These are phyloP conservation scores for Trematocara variabile DNA, from an alignment of 2,113 vertebrate genomes.

Conservation along the genomic window DNA sequence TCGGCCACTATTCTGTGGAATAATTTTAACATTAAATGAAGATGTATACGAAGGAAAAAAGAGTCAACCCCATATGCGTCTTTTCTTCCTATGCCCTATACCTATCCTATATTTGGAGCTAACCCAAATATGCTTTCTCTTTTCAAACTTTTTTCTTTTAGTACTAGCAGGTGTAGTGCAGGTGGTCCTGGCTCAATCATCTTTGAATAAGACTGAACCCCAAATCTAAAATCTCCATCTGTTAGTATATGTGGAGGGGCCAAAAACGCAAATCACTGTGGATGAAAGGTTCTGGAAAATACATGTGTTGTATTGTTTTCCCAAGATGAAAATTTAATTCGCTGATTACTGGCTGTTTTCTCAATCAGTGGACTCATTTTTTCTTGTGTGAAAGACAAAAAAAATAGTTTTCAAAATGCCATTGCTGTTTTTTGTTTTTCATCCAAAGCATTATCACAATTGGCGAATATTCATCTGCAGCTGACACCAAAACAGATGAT, in stretches of 20 bases:
- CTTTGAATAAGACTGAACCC: background rate
- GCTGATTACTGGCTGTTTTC: background rate
- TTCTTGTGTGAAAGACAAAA: background rate
- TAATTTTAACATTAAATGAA: background rate
- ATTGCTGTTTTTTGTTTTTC: background rate
- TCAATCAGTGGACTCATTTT: background rate
- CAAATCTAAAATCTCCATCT: background rate
- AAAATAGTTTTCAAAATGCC: background rate
- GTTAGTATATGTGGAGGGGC: background rate
- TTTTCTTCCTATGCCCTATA: background rate
- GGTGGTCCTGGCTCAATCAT: background rate
- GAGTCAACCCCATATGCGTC: background rate
- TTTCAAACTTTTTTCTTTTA: background rate
- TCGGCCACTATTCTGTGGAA: background rate
- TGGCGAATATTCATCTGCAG: background rate
- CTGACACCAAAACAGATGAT: background rate
- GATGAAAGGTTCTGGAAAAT: background rate
- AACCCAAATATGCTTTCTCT: background rate
- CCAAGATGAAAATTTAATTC: background rate
- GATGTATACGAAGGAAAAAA: background rate
- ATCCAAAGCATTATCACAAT: background rate
- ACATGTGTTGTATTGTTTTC: background rate
- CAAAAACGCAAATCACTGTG: background rate
- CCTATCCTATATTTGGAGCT: background rate
- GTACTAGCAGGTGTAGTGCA: background rate